phyloP scores from a whole-genome alignment of 2,888 invertebrate genomes.

The Fissipunctia ypsillon region DNA sequence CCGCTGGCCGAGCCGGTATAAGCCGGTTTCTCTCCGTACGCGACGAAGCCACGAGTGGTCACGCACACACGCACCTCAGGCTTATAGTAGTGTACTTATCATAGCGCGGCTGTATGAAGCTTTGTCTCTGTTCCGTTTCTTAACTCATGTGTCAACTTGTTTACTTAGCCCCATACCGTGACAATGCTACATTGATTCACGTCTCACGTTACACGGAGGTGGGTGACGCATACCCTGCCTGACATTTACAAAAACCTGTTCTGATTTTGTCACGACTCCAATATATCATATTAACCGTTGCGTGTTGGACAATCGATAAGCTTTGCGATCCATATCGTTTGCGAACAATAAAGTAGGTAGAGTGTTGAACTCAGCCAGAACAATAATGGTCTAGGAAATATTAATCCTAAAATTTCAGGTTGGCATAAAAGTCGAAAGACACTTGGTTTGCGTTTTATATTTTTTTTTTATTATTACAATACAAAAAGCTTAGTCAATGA shows the following conservation, averaged over 20 bases:
- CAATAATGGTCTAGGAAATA: not conserved
- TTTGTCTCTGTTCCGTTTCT: no score
- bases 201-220: constrained; percentile 3
- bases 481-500: no score
- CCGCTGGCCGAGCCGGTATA: no score
- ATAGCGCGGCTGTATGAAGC: no score
- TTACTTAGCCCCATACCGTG: constrained; percentile 5
- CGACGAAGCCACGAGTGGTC: no score
- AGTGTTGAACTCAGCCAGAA: constrained; percentile 26
- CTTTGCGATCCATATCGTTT: constrained; percentile 16
- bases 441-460: no score
- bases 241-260: constrained; percentile 58
- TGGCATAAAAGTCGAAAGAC: no score
- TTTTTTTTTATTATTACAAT: no score
- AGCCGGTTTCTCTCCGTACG: no score
- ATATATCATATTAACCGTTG: constrained; percentile 40
- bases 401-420: not conserved
- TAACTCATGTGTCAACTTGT: no score
- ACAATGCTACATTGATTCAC: constrained; percentile 27
- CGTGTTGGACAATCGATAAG: constrained; percentile 47
- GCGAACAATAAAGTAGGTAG: constrained; percentile 7
- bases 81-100: no score
- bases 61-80: no score
- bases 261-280: constrained; percentile 38
- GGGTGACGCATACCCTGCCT: constrained; percentile 49